Percentiles rank a stretch among this genome's conserved stretches.
Evolutionary conservation across 2,113 vertebrate genomes (phyloP).

Genomic region (Cyrtonyx montezumae): DNA sequence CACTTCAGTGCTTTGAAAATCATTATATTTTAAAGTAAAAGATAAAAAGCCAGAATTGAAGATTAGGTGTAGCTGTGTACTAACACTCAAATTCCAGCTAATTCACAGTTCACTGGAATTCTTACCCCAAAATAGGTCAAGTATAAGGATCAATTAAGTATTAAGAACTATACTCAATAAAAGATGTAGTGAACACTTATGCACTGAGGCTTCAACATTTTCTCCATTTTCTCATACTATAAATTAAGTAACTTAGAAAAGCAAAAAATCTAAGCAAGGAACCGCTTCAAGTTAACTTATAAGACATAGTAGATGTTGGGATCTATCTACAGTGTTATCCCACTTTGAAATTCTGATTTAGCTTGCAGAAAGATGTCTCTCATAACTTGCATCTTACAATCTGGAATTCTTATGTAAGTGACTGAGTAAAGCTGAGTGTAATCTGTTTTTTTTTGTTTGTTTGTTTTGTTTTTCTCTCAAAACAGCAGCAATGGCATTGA

Average conservation of each 20-base stretch:
- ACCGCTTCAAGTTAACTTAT: not conserved
- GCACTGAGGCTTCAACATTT: not conserved
- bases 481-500: not conserved
- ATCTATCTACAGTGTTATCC: not conserved
- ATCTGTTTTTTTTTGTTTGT: not conserved
- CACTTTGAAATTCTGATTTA: not conserved
- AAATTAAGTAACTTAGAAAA: not conserved
- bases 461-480: accelerated
- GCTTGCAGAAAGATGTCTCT: not conserved
- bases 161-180: not conserved
- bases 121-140: not conserved
- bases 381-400: not conserved
- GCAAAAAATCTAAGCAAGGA: not conserved
- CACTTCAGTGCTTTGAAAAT: not conserved
- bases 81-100: not conserved
- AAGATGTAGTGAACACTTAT: not conserved
- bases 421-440: not conserved
- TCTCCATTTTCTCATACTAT: not conserved
- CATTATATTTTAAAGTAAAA: not conserved
- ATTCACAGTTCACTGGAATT: not conserved
- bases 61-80: not conserved
- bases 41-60: not conserved
- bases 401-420: not conserved
- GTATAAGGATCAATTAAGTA: not conserved
- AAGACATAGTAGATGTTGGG: not conserved